Conservation (phyloP, 2,797 vertebrate species). For the Danio jaintianensis region DNA sequence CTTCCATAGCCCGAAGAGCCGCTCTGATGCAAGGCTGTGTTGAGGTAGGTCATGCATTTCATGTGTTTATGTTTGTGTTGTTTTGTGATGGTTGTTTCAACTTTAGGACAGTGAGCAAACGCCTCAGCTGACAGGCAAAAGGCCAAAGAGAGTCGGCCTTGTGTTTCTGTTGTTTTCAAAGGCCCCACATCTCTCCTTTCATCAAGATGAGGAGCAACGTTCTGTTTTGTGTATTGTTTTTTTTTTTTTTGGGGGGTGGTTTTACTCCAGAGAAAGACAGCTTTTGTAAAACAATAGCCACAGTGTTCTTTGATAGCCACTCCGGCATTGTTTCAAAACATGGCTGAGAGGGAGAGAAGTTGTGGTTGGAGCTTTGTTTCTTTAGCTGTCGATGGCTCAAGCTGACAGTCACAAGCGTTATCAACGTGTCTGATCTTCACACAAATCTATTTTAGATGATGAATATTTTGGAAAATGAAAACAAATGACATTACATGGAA, state of each 20-base stretch:
- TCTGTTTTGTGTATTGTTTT: conserved; percentile 62
- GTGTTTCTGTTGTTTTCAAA: conserved; percentile 75
- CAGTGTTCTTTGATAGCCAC: conserved; percentile 68
- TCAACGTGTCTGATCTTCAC: conserved; percentile 45
- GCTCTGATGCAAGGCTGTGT: conserved; percentile 74
- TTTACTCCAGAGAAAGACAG: conserved; percentile 68
- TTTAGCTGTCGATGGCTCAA: conserved; percentile 73
- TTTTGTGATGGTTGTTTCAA: conserved; percentile 55
- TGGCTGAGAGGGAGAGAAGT: conserved; percentile 68
- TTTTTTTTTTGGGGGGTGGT: conserved; percentile 69
- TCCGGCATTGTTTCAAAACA: conserved; percentile 57
- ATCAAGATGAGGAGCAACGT: conserved; percentile 74
- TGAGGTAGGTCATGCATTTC: conserved; percentile 61
- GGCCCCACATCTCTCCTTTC: conserved; percentile 77
- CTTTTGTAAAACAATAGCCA: conserved; percentile 70
- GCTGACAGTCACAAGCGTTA: conserved; percentile 43
- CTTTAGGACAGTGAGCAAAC: conserved; percentile 43
- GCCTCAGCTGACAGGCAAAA: conserved; percentile 49
- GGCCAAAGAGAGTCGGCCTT: conserved; percentile 65
- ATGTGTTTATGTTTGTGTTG: conserved; percentile 56
- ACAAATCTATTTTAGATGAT: conserved; percentile 50
- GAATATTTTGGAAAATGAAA: not conserved
- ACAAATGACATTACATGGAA: not conserved
- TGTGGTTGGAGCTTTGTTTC: conserved; percentile 71
- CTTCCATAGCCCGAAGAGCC: conserved; percentile 77